A percentile compares a stretch with the other conserved stretches of the same genome.
Evolutionary conservation across 1,140 invertebrate species (phyloP).

Genomic region (Leptonema lineaticorne): DNA sequence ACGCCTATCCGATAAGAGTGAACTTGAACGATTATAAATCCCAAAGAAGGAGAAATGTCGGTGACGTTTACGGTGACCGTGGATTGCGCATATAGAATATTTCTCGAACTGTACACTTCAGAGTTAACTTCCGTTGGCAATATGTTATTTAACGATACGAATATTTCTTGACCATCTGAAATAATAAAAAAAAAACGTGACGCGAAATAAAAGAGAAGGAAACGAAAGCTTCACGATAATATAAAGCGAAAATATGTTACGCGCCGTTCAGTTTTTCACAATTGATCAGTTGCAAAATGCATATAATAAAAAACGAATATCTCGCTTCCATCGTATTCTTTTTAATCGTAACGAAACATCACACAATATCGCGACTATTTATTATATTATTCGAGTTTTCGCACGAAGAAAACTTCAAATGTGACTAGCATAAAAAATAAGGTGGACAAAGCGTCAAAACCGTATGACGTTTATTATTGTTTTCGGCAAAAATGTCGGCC

Average conservation of each 20-base stretch:
- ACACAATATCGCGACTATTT: no score
- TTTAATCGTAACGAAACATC: no score
- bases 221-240: background rate
- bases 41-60: conserved; percentile 47
- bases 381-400: no score
- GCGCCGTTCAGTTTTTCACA: background rate
- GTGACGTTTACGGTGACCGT: conserved; percentile 45
- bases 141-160: background rate
- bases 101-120: conserved; percentile 19
- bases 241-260: no score
- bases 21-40: conserved; percentile 61
- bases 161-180: background rate
- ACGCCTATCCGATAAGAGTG: conserved; percentile 58
- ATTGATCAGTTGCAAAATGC: background rate
- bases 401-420: no score
- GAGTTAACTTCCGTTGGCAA: background rate
- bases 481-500: no score
- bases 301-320: background rate
- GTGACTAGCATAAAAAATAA: no score
- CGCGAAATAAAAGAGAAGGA: background rate
- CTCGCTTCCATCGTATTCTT: no score
- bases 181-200: background rate
- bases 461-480: no score
- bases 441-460: no score
- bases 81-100: background rate